phyloP scores from a whole-genome alignment of 2,797 vertebrate species.

The Enteromius viviparus region DNA sequence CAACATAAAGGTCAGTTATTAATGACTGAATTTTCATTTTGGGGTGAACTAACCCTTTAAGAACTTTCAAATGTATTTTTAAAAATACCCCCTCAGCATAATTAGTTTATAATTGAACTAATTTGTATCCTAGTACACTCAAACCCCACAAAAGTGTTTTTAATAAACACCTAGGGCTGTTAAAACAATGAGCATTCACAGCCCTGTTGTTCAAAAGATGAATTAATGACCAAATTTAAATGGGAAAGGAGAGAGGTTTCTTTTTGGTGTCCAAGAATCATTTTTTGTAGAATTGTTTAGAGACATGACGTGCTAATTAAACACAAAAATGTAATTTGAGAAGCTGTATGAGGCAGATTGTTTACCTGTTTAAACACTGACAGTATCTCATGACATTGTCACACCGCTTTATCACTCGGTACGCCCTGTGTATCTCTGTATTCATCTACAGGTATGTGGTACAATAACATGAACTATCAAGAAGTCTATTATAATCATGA shows the following conservation, averaged over 20 bases:
- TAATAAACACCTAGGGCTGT: neutral
- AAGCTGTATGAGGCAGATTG: too few relatives aligned
- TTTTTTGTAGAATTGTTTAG: conserved; percentile 4
- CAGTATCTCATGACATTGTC: neutral
- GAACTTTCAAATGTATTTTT: too few relatives aligned
- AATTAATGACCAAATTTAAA: neutral
- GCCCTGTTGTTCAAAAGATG: neutral
- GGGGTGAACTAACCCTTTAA: too few relatives aligned
- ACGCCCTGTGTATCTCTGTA: neutral
- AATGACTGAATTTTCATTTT: too few relatives aligned
- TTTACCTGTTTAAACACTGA: too few relatives aligned
- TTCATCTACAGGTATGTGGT: neutral
- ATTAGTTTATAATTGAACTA: neutral
- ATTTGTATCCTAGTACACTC: neutral
- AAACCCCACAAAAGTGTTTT: neutral
- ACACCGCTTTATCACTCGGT: neutral
- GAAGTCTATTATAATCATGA: conserved; percentile 13
- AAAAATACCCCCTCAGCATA: neutral
- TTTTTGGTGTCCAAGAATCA: neutral
- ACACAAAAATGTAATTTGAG: neutral
- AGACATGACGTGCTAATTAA: neutral
- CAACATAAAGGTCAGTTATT: too few relatives aligned
- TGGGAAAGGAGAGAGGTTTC: neutral
- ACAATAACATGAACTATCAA: conserved; percentile 18
- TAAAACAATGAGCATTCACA: neutral